Evolutionary conservation across 2,797 vertebrate genomes (phyloP).

Genomic region (Discoglossus pictus): DNA sequence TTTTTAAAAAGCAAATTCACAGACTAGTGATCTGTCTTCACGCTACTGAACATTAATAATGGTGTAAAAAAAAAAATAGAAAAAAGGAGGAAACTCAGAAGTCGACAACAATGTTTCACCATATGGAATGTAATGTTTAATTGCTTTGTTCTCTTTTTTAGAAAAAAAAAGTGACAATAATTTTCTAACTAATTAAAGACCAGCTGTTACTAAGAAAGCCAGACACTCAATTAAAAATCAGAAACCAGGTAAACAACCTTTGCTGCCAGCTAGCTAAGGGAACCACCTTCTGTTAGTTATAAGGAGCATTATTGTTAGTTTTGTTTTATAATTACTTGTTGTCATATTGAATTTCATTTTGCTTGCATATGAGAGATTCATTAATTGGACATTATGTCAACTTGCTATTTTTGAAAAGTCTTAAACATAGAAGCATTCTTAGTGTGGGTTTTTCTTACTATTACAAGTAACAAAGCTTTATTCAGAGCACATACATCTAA

Average conservation of each 20-base stretch:
- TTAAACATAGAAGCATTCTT: no score
- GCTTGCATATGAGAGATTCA: slow-evolving; percentile 14
- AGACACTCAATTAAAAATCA: slow-evolving; percentile 49
- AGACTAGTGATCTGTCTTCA: not conserved
- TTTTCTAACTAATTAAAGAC: slow-evolving; percentile 52
- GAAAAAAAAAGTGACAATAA: slow-evolving; percentile 43
- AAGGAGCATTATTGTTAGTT: slow-evolving; percentile 40
- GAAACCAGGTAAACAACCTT: slow-evolving; percentile 53
- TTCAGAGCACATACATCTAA: no score
- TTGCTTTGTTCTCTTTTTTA: slow-evolving; percentile 48
- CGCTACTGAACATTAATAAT: slow-evolving; percentile 4
- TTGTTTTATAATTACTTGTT: slow-evolving; percentile 48
- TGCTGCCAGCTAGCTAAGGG: slow-evolving; percentile 46
- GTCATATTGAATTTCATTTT: slow-evolving; percentile 35
- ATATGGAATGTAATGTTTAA: slow-evolving; percentile 48
- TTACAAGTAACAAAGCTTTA: no score
- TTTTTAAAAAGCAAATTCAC: no score
- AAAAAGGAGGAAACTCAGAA: slow-evolving; percentile 7
- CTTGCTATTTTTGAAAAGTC: slow-evolving; percentile 21
- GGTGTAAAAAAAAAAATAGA: not conserved
- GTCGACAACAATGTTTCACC: slow-evolving; percentile 35
- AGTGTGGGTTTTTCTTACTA: no score
- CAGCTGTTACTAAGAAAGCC: slow-evolving; percentile 48
- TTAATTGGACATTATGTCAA: slow-evolving; percentile 29
- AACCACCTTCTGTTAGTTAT: slow-evolving; percentile 48